Percentiles rank a stretch among this genome's conserved stretches.
phyloP scores from a whole-genome alignment of 1,140 invertebrate genomes.

The Ericerus pela region DNA sequence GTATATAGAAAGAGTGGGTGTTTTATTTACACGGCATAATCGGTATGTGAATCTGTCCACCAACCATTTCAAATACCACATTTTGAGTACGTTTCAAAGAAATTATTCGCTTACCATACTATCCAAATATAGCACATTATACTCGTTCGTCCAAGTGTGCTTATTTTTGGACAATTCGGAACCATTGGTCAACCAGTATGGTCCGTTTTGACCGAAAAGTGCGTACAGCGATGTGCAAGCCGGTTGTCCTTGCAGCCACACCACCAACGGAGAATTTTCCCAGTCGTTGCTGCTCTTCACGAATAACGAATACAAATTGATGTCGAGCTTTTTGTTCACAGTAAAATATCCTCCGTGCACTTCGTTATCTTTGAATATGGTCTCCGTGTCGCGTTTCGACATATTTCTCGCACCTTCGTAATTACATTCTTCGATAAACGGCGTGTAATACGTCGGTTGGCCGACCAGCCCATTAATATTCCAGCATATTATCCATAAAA shows the following conservation, averaged over 20 bases:
- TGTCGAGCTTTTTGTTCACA: background rate
- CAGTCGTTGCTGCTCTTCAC: constrained; percentile 15
- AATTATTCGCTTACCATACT: constrained; percentile 38
- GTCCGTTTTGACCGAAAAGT: constrained; percentile 55
- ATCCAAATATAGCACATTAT: constrained; percentile 52
- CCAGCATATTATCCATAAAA: too few relatives aligned
- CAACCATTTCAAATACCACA: too few relatives aligned
- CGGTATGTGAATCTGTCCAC: too few relatives aligned
- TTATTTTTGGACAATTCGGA: constrained; percentile 26
- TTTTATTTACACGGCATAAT: too few relatives aligned
- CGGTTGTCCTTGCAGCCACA: constrained; percentile 78
- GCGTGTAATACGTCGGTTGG: background rate
- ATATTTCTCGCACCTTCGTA: background rate
- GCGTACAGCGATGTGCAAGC: constrained; percentile 65
- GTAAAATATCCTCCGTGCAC: background rate
- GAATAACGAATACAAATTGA: background rate
- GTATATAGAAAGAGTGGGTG: too few relatives aligned
- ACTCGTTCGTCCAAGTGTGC: constrained; percentile 18
- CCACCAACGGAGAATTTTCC: constrained; percentile 37
- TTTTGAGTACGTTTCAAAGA: too few relatives aligned
- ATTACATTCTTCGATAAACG: background rate
- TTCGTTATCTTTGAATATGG: background rate
- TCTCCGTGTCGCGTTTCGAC: background rate
- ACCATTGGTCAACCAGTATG: constrained; percentile 29
- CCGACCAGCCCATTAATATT: too few relatives aligned